Evolutionary conservation across 2,113 vertebrate species (phyloP).

Genomic region (mouse (Mus musculus)): DNA sequence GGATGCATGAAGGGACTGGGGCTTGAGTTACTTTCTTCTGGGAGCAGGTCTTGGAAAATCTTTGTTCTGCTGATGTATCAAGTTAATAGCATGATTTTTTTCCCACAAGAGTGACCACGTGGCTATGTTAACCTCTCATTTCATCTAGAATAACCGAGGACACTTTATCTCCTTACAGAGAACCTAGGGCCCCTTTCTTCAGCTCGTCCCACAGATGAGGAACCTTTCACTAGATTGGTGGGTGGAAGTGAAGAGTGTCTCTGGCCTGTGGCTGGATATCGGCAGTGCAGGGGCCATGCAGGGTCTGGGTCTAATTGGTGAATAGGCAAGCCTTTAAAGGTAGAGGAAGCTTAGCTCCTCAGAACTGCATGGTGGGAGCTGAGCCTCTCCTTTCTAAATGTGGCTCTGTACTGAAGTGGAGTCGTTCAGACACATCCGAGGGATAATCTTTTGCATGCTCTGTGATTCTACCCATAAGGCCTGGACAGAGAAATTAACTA

Average conservation of each 20-base stretch:
- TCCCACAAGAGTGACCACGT: not conserved
- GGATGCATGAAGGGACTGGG: not conserved
- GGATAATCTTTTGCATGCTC: slow-evolving; percentile 73
- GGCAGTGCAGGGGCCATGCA: not conserved
- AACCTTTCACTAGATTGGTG: not conserved
- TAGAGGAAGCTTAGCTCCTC: not conserved
- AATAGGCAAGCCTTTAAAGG: not conserved
- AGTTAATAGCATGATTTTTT: not conserved
- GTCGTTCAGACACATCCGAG: slow-evolving; percentile 53
- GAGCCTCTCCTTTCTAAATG: slow-evolving; percentile 53
- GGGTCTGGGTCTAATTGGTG: not conserved
- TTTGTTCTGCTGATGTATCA: not conserved
- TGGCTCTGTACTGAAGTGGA: slow-evolving; percentile 48
- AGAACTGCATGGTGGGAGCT: not conserved
- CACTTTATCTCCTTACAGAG: not conserved
- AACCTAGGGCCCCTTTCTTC: not conserved
- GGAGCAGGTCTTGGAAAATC: not conserved
- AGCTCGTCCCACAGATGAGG: not conserved
- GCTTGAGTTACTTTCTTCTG: not conserved
- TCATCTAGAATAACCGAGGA: not conserved
- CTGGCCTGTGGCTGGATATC: fast-evolving
- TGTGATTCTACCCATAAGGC: slow-evolving; percentile 73
- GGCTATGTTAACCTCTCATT: not conserved
- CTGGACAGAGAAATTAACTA: slow-evolving; percentile 80
- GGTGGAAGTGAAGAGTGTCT: not conserved